phyloP scores from a whole-genome alignment of 2,113 vertebrate species.

The Suncus etruscus region DNA sequence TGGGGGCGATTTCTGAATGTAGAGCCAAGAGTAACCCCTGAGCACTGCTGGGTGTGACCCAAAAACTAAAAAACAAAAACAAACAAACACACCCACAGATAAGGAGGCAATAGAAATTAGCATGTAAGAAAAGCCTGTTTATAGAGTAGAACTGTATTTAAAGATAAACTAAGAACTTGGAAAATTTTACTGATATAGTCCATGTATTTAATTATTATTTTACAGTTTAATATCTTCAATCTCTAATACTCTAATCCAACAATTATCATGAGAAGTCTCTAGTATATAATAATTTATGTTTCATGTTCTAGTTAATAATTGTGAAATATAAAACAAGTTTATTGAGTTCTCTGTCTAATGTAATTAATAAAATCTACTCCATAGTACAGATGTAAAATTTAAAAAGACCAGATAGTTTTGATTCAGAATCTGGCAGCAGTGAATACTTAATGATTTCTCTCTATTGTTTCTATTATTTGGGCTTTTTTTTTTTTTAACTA shows the following conservation, averaged over 20 bases:
- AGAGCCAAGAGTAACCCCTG: too few relatives aligned
- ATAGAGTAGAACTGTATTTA: constrained; percentile 34
- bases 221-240: constrained; percentile 22
- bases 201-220: background rate
- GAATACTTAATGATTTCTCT: background rate
- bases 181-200: constrained; percentile 26
- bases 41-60: too few relatives aligned
- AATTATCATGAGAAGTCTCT: constrained; percentile 12
- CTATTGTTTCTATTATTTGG: background rate
- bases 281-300: background rate
- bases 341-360: background rate
- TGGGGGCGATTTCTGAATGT: too few relatives aligned
- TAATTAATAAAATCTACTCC: background rate
- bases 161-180: constrained; percentile 46
- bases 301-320: background rate
- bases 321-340: background rate
- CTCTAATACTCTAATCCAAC: background rate
- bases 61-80: too few relatives aligned
- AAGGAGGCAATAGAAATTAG: background rate
- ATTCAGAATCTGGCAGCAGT: background rate
- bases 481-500: background rate
- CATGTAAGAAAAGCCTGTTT: constrained; percentile 67
- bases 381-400: background rate
- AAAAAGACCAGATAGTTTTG: background rate
- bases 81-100: too few relatives aligned